Base-by-base conservation (phyloP, 2,888 invertebrate genomes). In the Mesochorus sp. region DNA sequence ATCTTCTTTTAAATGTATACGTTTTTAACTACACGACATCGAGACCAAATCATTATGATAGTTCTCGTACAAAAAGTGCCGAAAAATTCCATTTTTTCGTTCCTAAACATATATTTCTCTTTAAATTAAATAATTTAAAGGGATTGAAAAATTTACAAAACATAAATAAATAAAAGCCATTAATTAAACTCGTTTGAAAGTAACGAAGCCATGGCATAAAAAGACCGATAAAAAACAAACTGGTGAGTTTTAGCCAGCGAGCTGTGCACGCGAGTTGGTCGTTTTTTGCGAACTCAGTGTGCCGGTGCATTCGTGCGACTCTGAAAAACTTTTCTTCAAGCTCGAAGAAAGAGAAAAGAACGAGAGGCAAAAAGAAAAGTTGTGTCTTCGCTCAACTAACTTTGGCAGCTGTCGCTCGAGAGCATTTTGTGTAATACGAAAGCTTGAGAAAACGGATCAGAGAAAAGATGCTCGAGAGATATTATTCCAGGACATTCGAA, bases 351-450 rank as follows among this genome's bases (percentile, higher is more conserved):
- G 19, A 44, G 14, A 57, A 44, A 17, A 19, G 53, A 28, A 67
- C 21, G 28, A 55, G 44, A 31, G 21, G 47, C 10, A 64, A 71
- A 49, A 51, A 26, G 47, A 67, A 71, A 26, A 39, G 64, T 42
- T 49, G 55, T 55, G 21, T 53, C 44, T 47, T 28, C 39, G 53
- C 61, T 71, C 71, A 75, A 75, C 75, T 71, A 75, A 79, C 79
- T 79, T 79, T 67, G 55, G 75, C 75, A 79, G 75, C 79, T 79
- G 79, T 75, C 79, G 59, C 70, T 71, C 49, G 75, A 55, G 26
- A 66, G 61, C 47, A 42, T 47, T 68, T 75, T 75, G 62, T 61
- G 61, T 51, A 66, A 75, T 66, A 19, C 37, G 67, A 14, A 75
- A 71, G 71, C 71, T 66, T 37, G 39, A 8, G 6, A 14, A 31